Evolutionary conservation across 2,113 vertebrate genomes (phyloP).

Genomic region (Cephalopterus ornatus): DNA sequence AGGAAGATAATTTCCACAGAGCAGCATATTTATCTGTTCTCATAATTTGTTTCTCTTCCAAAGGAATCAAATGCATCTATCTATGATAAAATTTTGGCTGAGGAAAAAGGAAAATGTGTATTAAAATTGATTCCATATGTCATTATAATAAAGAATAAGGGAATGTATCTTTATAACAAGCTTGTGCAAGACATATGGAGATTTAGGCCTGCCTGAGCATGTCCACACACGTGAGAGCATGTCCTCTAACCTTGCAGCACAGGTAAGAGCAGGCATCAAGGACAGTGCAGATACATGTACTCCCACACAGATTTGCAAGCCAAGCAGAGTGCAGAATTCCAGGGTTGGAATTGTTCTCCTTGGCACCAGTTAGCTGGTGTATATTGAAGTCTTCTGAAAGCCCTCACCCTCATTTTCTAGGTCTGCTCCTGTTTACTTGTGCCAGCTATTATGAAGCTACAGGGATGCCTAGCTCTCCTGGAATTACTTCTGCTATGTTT

Average conservation of each 20-base stretch:
- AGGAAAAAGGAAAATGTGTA: neutral
- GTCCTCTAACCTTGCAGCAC: neutral
- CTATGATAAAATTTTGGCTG: neutral
- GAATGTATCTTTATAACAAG: neutral
- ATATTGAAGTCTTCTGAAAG: neutral
- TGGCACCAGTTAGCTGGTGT: neutral
- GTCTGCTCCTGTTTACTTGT: neutral
- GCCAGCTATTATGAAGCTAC: neutral
- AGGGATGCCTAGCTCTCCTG: neutral
- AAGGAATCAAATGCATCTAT: neutral
- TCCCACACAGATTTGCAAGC: neutral
- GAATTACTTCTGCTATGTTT: neutral
- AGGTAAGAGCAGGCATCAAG: neutral
- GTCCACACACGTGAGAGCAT: rapidly evolving
- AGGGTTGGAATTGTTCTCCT: neutral
- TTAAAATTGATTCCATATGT: neutral
- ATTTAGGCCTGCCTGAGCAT: neutral
- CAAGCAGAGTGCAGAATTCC: neutral
- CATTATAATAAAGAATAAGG: neutral
- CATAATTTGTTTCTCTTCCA: neutral
- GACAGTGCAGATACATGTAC: neutral
- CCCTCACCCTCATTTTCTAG: neutral
- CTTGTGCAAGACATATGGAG: rapidly evolving
- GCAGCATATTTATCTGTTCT: neutral
- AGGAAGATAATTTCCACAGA: neutral